Evolutionary conservation across 2,797 vertebrate species (phyloP).

Genomic region (Myotis findleyi): DNA sequence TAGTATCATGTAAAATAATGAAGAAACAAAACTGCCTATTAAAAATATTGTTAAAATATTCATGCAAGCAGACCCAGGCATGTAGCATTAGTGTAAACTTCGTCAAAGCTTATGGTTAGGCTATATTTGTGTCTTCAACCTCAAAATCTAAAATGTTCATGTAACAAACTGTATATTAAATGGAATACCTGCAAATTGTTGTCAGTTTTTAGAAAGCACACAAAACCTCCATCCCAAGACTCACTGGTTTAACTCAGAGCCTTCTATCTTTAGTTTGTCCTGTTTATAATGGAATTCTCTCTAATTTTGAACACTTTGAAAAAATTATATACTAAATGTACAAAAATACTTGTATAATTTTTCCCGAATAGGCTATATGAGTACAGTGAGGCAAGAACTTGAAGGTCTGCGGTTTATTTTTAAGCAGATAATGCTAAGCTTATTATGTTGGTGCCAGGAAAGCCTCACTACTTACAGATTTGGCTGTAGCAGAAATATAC

Average conservation of each 20-base stretch:
- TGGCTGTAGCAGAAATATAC: conserved; percentile 98
- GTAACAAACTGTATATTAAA: neutral
- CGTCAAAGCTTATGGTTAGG: conserved; percentile 42
- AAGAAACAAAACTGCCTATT: neutral
- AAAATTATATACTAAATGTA: conserved; percentile 58
- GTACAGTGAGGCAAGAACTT: conserved; percentile 77
- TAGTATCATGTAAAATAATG: conserved; percentile 15
- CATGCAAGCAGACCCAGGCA: conserved; percentile 1
- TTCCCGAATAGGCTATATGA: conserved; percentile 56
- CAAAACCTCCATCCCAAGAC: conserved; percentile 70
- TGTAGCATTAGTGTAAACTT: conserved; percentile 35
- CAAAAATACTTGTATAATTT: conserved; percentile 49
- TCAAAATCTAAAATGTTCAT: conserved; percentile 28
- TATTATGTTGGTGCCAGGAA: conserved; percentile 76
- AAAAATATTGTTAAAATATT: conserved; percentile 37
- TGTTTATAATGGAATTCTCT: conserved; percentile 77
- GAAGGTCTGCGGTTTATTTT: conserved; percentile 76
- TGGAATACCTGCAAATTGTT: conserved; percentile 30
- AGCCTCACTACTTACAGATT: conserved; percentile 94
- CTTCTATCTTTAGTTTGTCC: conserved; percentile 60
- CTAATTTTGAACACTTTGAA: conserved; percentile 70
- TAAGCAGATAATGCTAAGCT: conserved; percentile 82
- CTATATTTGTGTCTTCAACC: conserved; percentile 27
- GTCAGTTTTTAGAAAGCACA: conserved; percentile 58
- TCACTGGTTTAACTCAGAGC: conserved; percentile 72